These are phyloP conservation scores for Onychomys arenicola DNA, from an alignment of 2,797 vertebrate species.

Conservation along the genomic window DNA sequence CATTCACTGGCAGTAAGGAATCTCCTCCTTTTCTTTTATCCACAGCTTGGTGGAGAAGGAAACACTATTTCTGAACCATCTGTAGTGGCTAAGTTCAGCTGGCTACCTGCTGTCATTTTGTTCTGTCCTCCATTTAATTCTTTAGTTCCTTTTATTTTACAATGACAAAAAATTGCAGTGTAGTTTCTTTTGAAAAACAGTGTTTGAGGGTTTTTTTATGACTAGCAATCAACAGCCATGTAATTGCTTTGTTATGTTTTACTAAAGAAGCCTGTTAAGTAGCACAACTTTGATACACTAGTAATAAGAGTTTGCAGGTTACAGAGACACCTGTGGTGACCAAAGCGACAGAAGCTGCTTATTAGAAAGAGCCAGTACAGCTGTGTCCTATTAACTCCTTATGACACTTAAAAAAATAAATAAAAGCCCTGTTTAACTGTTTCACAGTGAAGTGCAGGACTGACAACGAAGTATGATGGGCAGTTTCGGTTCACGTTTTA, in stretches of 20 bases:
- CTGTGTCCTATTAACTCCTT: conserved; percentile 91
- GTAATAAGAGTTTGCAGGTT: conserved; percentile 92
- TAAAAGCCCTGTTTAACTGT: conserved; percentile 87
- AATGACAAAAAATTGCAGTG: conserved; percentile 92
- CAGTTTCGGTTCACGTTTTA: conserved; percentile 83
- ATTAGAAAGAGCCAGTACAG: conserved; percentile 89
- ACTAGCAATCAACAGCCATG: conserved; percentile 90
- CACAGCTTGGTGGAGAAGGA: conserved; percentile 88
- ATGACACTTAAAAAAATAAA: conserved; percentile 89
- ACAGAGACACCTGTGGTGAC: conserved; percentile 92
- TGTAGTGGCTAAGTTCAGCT: conserved; percentile 90
- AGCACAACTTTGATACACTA: conserved; percentile 92
- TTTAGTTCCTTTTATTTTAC: conserved; percentile 91
- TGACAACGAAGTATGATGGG: conserved; percentile 80
- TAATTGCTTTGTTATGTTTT: conserved; percentile 93
- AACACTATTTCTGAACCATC: conserved; percentile 92
- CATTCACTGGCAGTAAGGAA: conserved; percentile 88
- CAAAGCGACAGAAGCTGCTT: conserved; percentile 90
- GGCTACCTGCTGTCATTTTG: conserved; percentile 91
- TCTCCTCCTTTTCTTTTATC: conserved; percentile 90
- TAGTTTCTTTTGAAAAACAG: conserved; percentile 91
- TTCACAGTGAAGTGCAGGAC: conserved; percentile 83
- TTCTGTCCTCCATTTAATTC: conserved; percentile 89
- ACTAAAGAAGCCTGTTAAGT: conserved; percentile 92
- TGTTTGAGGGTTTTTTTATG: conserved; percentile 89